Percentiles rank a stretch among this genome's conserved stretches.
Conservation (phyloP, 1,140 invertebrate genomes). For the Helicoverpa zea region DNA sequence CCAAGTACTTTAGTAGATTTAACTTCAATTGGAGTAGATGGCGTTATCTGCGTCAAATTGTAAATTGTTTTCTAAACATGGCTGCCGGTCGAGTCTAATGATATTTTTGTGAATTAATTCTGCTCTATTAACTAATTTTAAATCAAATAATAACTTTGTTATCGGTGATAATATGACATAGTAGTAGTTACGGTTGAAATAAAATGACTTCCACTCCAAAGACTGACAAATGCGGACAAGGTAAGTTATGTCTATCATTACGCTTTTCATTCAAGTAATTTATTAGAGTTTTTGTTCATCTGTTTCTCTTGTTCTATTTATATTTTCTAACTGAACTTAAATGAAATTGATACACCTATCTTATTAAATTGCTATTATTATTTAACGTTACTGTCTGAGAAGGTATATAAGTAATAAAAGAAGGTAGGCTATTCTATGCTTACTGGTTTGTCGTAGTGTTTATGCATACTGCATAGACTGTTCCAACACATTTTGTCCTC, state of each 20-base stretch:
- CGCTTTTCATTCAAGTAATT: constrained; percentile 58
- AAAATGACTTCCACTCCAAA: constrained; percentile 85
- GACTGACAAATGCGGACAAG: constrained; percentile 82
- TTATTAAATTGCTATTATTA: not conserved
- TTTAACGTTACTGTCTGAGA: not conserved
- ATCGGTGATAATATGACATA: constrained; percentile 78
- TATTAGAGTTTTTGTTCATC: constrained; percentile 38
- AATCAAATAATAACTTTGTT: constrained; percentile 52
- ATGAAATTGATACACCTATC: not conserved
- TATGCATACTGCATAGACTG: too few relatives aligned
- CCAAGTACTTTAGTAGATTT: not conserved
- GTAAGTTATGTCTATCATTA: constrained; percentile 73
- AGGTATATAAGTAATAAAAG: not conserved
- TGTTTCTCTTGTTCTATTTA: constrained; percentile 41
- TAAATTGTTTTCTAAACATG: constrained; percentile 82
- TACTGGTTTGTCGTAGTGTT: constrained; percentile 12
- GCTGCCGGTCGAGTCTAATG: constrained; percentile 81
- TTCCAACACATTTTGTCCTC: constrained; percentile 9
- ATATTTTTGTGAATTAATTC: constrained; percentile 68
- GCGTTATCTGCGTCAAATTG: constrained; percentile 52
- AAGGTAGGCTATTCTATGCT: not conserved
- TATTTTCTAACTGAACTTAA: constrained; percentile 24
- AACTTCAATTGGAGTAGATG: constrained; percentile 45
- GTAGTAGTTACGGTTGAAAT: constrained; percentile 64
- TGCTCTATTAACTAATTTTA: constrained; percentile 47